Evolutionary conservation across 1,140 invertebrate species (phyloP).

Genomic region (Grapholita molesta): DNA sequence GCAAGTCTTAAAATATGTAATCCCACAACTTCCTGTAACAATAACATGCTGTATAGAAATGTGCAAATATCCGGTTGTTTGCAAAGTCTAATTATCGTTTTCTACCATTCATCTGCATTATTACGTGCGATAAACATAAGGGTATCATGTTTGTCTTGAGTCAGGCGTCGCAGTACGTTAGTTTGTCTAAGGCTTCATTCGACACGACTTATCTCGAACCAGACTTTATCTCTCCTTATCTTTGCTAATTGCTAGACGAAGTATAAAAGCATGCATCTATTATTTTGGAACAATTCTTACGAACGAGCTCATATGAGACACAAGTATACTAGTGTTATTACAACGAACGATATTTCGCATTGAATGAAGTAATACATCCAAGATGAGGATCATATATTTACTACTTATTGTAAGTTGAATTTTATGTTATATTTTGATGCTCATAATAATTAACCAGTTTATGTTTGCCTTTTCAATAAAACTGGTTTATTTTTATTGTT

Average conservation of each 20-base stretch:
- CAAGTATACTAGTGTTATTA: slow-evolving; percentile 44
- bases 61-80: slow-evolving; percentile 21
- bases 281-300: slow-evolving; percentile 48
- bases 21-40: not conserved
- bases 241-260: slow-evolving; percentile 45
- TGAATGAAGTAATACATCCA: slow-evolving; percentile 37
- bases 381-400: slow-evolving; percentile 59
- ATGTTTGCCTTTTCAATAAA: no score
- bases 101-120: slow-evolving; percentile 20
- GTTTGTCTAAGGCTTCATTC: slow-evolving; percentile 54
- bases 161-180: slow-evolving; percentile 67
- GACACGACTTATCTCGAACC: slow-evolving; percentile 48
- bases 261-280: slow-evolving; percentile 58
- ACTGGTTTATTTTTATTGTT: not conserved
- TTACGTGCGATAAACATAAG: slow-evolving; percentile 28
- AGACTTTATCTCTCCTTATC: slow-evolving; percentile 68
- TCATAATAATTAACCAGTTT: no score
- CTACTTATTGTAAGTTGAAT: slow-evolving; percentile 52
- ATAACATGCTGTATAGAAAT: slow-evolving; percentile 2
- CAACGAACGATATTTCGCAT: slow-evolving; percentile 61
- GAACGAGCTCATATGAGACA: slow-evolving; percentile 65
- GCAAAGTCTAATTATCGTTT: not conserved
- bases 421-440: not conserved
- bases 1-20: no score
- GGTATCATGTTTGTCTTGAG: slow-evolving; percentile 46